Conservation (phyloP, 2,888 invertebrate genomes). For the Agrotis exclamationis region DNA sequence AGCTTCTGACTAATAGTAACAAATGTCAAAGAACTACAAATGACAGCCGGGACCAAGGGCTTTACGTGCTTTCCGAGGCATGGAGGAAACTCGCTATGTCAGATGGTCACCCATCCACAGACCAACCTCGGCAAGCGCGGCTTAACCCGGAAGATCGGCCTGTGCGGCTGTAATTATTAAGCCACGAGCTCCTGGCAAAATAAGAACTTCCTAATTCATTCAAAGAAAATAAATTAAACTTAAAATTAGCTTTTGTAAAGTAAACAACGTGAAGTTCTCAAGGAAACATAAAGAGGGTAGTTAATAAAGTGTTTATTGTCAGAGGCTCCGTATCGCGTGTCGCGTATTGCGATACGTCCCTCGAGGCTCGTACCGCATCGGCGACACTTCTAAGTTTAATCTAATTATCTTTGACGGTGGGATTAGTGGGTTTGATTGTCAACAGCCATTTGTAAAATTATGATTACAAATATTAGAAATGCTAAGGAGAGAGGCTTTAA, state of each 20-base stretch:
- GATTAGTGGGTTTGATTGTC: constrained; percentile 36
- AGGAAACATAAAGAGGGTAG: constrained; percentile 52
- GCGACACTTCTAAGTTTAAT: constrained; percentile 59
- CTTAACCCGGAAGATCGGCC: no score
- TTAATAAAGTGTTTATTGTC: constrained; percentile 62
- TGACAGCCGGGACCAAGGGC: no score
- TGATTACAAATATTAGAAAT: no score
- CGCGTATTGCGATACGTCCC: constrained; percentile 57
- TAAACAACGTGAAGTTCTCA: constrained; percentile 43
- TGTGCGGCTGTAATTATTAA: no score
- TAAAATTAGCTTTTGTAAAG: constrained; percentile 37
- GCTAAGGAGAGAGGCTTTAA: no score
- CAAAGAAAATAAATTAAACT: constrained; percentile 34
- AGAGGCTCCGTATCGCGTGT: constrained; percentile 56
- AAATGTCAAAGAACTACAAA: no score
- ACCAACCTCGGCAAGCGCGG: no score
- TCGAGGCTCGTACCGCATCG: constrained; percentile 31
- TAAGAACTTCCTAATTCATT: not conserved
- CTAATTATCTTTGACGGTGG: constrained; percentile 47
- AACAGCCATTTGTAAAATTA: not conserved
- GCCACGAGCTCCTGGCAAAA: no score
- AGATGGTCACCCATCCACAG: no score
- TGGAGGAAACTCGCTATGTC: no score
- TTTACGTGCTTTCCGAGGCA: no score
- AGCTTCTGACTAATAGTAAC: no score